Conservation (phyloP, 2,113 vertebrate species). For the Lynx canadensis region DNA sequence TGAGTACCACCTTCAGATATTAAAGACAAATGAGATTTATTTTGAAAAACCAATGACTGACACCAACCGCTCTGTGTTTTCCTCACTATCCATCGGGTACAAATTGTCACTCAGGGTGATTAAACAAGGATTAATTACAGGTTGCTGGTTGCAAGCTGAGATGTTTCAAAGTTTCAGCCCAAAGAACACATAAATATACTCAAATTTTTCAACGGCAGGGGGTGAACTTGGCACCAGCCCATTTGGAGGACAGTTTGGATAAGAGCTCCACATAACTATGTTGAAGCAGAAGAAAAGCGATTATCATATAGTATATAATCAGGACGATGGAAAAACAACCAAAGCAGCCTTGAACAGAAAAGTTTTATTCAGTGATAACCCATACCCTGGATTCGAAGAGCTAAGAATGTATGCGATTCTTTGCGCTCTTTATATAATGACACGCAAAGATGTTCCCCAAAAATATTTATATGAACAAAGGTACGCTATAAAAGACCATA, state of each 20-base stretch:
- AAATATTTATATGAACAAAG: neutral
- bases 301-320: neutral
- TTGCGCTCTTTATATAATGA: neutral
- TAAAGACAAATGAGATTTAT: conserved; percentile 30
- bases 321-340: neutral
- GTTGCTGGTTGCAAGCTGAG: neutral
- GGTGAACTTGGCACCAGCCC: neutral
- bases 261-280: neutral
- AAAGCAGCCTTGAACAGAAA: neutral
- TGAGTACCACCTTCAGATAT: neutral
- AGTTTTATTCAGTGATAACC: neutral
- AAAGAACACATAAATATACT: neutral
- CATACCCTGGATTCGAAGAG: neutral
- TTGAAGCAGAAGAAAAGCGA: neutral
- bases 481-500: neutral
- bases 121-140: conserved; percentile 17
- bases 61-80: neutral
- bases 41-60: neutral
- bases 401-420: neutral
- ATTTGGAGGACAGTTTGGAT: neutral
- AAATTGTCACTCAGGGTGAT: neutral
- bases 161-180: neutral
- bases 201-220: neutral
- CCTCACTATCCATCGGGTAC: conserved; percentile 11
- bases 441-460: neutral